Evolutionary conservation across 2,888 invertebrate genomes (phyloP), one percentile per base, ranked within the genome.

Genomic region (Campaea margaritaria): DNA sequence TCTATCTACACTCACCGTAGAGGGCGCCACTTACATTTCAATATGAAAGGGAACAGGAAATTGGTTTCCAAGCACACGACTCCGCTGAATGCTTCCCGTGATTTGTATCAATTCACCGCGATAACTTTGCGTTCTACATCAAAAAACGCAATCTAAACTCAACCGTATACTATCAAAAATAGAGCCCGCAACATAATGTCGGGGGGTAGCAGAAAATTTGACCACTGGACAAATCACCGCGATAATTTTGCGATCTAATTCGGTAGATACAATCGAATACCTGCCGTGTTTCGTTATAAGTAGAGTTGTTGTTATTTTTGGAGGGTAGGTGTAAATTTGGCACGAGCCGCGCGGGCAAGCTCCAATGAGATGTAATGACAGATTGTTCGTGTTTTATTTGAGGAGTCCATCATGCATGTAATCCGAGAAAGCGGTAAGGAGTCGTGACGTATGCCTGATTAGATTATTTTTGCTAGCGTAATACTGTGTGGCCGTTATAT

Each of bases 21-120:
- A 82, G 80, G 77, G 82, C 75, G 75, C 82, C 83, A 87, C 87
- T 89, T 82, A 86, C 82, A 89, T 88, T 91, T 85, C 89, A 89
- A 91, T 90, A 86, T 87, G 82, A 88, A 90, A 88, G 83, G 65
- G 84, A 79, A 83, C 85, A 79, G 91, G 91, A 91, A 91, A 91
- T 91, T 91, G 90, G 87, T 89, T 89, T 81, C 85, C 79, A 86
- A 89, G 88, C 86, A 82, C 82, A 81, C 79, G 78, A 78, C 76
- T 80, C 74, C 76, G 75, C 77, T 82, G 83, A 85, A 87, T 81
- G 80, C 81, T 84, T 83, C 80, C 84, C 80, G 83, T 84, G 87
- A 89, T 90, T 87, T 88, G 86, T 86, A 84, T 81, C 80, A 80
- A 81, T 82, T 75, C 73, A 68, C 77, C 74, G 73, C 55, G 55